A percentile compares a stretch with the other conserved stretches of the same genome.
Evolutionary conservation across 2,797 vertebrate species (phyloP).

Genomic region (Lacerta agilis): DNA sequence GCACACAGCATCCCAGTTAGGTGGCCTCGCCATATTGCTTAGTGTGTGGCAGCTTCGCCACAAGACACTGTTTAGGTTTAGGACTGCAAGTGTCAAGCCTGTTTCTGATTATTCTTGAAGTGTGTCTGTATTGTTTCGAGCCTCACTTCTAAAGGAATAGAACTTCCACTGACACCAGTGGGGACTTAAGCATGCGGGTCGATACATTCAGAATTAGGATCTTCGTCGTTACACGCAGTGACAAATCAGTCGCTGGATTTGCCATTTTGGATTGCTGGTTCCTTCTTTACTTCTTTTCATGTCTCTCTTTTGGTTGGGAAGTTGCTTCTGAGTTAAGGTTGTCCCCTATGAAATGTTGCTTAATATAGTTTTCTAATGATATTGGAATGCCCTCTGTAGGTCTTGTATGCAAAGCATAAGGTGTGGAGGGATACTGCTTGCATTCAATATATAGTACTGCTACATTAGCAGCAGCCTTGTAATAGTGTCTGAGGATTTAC

Average conservation of each 20-base stretch:
- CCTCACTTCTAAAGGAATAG: background rate
- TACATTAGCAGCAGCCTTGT: slow-evolving; percentile 52
- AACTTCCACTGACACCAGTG: background rate
- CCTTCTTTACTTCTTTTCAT: background rate
- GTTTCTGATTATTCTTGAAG: background rate
- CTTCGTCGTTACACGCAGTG: background rate
- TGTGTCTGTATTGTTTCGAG: background rate
- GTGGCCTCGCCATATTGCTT: background rate
- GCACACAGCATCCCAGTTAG: background rate
- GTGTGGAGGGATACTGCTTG: slow-evolving; percentile 49
- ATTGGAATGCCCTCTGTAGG: background rate
- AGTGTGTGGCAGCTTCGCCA: background rate
- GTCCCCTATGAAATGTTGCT: background rate
- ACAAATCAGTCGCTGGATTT: background rate
- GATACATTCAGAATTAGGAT: background rate
- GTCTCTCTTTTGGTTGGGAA: background rate
- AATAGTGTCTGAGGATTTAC: slow-evolving; percentile 71
- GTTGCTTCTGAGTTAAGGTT: background rate
- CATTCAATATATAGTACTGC: slow-evolving; percentile 52
- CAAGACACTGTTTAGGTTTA: background rate
- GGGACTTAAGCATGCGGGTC: background rate
- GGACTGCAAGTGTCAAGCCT: background rate
- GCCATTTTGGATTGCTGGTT: background rate
- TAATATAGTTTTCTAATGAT: background rate
- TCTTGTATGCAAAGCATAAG: slow-evolving; percentile 14